phyloP scores from a whole-genome alignment of 2,888 invertebrate species.

The Meiosimyza platycephala region DNA sequence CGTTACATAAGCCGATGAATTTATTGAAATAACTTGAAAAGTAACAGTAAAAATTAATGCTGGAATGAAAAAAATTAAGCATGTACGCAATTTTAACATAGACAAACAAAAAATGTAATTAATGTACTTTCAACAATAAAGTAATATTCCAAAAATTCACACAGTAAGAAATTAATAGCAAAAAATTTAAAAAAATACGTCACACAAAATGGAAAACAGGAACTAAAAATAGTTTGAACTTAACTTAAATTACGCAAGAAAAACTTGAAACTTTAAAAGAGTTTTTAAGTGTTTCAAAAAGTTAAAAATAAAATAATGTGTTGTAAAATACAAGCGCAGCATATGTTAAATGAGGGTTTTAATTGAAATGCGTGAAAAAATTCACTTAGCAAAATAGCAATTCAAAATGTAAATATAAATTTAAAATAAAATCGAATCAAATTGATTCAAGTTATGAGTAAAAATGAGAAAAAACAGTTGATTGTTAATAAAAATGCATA shows the following conservation, averaged over 20 bases:
- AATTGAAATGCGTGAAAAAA: no score
- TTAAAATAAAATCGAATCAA: conserved; percentile 7
- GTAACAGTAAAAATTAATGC: neutral
- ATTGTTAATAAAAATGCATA: neutral
- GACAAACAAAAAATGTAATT: no score
- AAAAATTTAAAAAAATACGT: neutral
- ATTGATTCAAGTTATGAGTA: conserved; percentile 1
- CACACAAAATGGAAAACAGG: conserved; percentile 23
- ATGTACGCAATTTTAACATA: no score
- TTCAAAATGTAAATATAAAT: neutral
- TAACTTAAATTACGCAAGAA: neutral
- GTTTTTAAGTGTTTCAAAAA: conserved; percentile 16
- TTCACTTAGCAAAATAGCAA: neutral
- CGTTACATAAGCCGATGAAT: no score
- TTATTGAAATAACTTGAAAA: conserved; percentile 1
- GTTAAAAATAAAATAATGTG: neutral
- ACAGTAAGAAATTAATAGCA: neutral
- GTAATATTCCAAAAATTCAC: neutral
- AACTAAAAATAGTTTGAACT: neutral
- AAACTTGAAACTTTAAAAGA: neutral
- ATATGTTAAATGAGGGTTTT: no score
- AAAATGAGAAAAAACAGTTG: neutral
- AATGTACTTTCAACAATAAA: no score
- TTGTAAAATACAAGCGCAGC: no score
- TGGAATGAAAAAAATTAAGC: no score